Evolutionary conservation across 2,888 invertebrate genomes (phyloP).

Genomic region (Tenthredo distinguenda): DNA sequence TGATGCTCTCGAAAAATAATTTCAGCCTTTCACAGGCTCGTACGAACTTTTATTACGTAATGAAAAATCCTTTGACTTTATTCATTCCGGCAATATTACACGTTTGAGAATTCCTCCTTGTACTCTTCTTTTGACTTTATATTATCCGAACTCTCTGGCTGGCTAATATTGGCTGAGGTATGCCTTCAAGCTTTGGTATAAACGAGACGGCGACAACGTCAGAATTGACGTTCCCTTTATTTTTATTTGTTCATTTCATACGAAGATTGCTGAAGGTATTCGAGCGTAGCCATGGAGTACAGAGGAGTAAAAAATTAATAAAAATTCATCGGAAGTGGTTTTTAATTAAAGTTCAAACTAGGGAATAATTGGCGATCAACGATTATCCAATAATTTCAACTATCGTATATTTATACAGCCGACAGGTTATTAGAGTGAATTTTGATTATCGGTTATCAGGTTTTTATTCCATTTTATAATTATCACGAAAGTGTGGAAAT

Average conservation of each 20-base stretch:
- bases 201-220: background rate
- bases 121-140: background rate
- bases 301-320: background rate
- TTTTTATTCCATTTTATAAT: background rate
- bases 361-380: background rate
- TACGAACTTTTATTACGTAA: background rate
- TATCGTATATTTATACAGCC: background rate
- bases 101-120: background rate
- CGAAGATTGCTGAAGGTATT: background rate
- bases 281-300: background rate
- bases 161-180: slow-evolving; percentile 24
- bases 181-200: background rate
- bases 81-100: slow-evolving; percentile 8
- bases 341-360: slow-evolving; percentile 13
- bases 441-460: background rate
- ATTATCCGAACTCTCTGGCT: background rate
- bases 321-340: background rate
- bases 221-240: background rate
- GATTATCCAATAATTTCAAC: background rate
- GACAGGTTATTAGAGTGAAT: background rate
- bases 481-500: background rate
- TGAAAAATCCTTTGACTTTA: slow-evolving; percentile 31
- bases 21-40: background rate
- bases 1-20: background rate
- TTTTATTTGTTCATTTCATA: background rate